These are phyloP conservation scores for Myopa tessellatipennis DNA, from an alignment of 2,888 invertebrate species.

Conservation along the genomic window DNA sequence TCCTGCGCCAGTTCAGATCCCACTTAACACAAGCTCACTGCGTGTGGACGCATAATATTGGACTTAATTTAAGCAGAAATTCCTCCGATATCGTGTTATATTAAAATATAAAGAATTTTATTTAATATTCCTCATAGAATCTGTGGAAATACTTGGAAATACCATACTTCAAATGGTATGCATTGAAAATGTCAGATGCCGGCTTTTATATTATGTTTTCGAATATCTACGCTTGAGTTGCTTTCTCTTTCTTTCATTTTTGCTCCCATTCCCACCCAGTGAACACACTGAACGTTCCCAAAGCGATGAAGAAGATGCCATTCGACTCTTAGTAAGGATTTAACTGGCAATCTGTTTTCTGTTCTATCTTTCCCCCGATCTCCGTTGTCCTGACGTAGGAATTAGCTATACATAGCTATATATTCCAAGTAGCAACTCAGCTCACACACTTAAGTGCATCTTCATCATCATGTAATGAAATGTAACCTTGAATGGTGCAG, in stretches of 20 bases:
- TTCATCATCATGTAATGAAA: too few species aligned
- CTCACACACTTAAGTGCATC: too few species aligned
- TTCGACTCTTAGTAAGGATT: too few species aligned
- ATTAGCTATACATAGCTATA: too few species aligned
- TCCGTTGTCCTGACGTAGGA: too few species aligned
- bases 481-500: too few species aligned
- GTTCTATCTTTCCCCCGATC: too few species aligned
- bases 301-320: too few species aligned
- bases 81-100: not conserved
- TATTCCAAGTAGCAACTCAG: too few species aligned
- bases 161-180: not conserved
- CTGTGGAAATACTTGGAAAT: not conserved
- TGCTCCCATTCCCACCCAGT: too few species aligned
- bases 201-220: not conserved
- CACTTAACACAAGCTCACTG: not conserved
- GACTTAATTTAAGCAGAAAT: not conserved
- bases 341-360: too few species aligned
- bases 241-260: not conserved
- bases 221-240: not conserved
- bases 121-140: not conserved
- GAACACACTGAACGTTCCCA: too few species aligned
- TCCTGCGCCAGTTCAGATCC: not conserved
- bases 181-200: slow-evolving; percentile 4
- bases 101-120: not conserved
- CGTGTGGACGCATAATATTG: slow-evolving; percentile 9